Percentiles rank a stretch among this genome's conserved stretches.
phyloP scores from a whole-genome alignment of 2,888 invertebrate species.

The Hemaris fuciformis region DNA sequence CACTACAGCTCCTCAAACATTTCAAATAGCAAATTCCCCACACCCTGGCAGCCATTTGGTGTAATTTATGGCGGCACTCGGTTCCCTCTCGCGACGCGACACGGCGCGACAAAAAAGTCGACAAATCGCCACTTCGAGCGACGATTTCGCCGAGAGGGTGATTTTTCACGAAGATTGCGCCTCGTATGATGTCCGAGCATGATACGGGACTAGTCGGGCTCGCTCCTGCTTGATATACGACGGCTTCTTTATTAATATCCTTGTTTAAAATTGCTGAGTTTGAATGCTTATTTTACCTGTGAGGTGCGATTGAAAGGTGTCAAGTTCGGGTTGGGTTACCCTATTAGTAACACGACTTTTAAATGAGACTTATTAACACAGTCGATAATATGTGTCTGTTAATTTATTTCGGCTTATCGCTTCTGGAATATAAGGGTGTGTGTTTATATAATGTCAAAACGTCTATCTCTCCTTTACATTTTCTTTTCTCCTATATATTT shows the following conservation, averaged over 20 bases:
- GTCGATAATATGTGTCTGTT: too few species aligned
- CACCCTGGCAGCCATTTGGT: slow-evolving; percentile 14
- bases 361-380: too few species aligned
- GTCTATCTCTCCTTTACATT: too few species aligned
- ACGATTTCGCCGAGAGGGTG: slow-evolving; percentile 31
- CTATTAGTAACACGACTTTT: background rate
- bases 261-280: background rate
- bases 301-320: too few species aligned
- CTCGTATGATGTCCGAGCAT: slow-evolving; percentile 16
- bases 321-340: background rate
- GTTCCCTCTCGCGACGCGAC: slow-evolving; percentile 24
- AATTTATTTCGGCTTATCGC: too few species aligned
- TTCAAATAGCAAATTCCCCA: slow-evolving; percentile 13
- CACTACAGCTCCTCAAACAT: slow-evolving; percentile 12
- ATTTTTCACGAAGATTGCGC: slow-evolving; percentile 41
- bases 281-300: background rate
- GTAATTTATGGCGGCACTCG: slow-evolving; percentile 25
- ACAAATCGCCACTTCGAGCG: slow-evolving; percentile 45
- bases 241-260: background rate
- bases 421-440: too few species aligned
- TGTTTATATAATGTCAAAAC: too few species aligned
- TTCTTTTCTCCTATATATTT: too few species aligned
- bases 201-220: slow-evolving; percentile 5
- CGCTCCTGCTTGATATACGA: slow-evolving; percentile 8
- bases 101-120: slow-evolving; percentile 41